phyloP scores from a whole-genome alignment of 35 echinoderm and acorn worm genomes.

The Stichopus chloronotus region DNA sequence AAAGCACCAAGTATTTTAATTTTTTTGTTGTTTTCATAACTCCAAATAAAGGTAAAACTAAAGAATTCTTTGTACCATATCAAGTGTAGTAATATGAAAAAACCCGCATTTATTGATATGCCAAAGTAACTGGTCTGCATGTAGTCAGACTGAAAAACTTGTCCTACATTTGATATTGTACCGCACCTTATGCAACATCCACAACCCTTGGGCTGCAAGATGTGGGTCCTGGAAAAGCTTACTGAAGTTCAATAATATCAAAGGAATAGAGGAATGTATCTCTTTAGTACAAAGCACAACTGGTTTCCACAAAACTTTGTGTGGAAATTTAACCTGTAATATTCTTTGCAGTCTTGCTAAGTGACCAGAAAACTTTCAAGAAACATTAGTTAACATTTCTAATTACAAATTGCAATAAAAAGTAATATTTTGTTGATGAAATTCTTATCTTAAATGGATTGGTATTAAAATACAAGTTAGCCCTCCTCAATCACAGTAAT shows the following conservation, averaged over 20 bases:
- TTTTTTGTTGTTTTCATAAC: not conserved
- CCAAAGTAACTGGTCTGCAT: not conserved
- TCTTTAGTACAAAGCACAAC: too few relatives aligned
- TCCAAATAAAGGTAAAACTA: not conserved
- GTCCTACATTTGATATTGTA: too few relatives aligned
- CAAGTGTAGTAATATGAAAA: not conserved
- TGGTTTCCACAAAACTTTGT: too few relatives aligned
- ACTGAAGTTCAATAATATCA: too few relatives aligned
- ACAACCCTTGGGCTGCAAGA: too few relatives aligned
- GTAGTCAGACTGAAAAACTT: too few relatives aligned
- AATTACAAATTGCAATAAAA: not conserved
- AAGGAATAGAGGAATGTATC: too few relatives aligned
- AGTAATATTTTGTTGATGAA: not conserved
- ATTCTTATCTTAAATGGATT: not conserved
- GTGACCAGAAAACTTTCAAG: too few relatives aligned
- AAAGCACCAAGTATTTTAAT: not conserved
- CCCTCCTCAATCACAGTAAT: not conserved
- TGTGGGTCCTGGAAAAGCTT: too few relatives aligned
- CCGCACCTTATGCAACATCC: too few relatives aligned
- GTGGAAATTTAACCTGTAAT: too few relatives aligned
- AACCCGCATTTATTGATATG: not conserved
- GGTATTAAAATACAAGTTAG: not conserved
- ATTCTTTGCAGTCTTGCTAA: too few relatives aligned
- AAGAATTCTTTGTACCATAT: not conserved
- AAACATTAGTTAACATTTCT: not conserved